Conservation (phyloP, 2,113 vertebrate genomes). For the Dendropsophus ebraccatus region DNA sequence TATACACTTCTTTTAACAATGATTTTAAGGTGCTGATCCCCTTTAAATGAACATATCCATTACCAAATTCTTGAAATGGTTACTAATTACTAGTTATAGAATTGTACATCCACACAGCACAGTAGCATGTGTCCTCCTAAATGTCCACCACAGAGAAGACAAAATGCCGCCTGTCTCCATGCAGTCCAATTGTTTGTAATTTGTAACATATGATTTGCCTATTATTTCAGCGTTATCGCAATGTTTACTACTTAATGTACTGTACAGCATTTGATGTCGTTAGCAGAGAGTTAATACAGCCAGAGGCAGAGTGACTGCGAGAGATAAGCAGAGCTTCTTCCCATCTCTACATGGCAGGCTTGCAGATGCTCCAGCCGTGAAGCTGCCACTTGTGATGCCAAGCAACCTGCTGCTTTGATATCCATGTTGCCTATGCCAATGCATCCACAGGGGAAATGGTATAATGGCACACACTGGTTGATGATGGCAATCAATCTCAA, state of each 20-base stretch:
- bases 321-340: constrained; percentile 28
- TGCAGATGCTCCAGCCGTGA: constrained; percentile 54
- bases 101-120: neutral
- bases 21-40: neutral
- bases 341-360: constrained; percentile 44
- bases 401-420: constrained; percentile 58
- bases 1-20: neutral
- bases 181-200: constrained; percentile 40
- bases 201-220: constrained; percentile 44
- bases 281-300: constrained; percentile 37
- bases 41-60: neutral
- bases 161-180: neutral
- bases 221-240: constrained; percentile 25
- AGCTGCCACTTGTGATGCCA: constrained; percentile 56
- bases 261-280: constrained; percentile 40
- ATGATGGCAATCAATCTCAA: constrained; percentile 60
- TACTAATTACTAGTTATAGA: neutral
- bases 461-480: constrained; percentile 58
- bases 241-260: constrained; percentile 40
- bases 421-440: constrained; percentile 51
- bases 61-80: neutral
- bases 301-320: constrained; percentile 38
- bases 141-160: neutral
- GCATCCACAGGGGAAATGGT: constrained; percentile 56
- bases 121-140: neutral